Percentiles rank a stretch among this genome's conserved stretches.
These are phyloP conservation scores for Peribatodes rhomboidaria DNA, from an alignment of 2,888 invertebrate species.

Conservation along the genomic window DNA sequence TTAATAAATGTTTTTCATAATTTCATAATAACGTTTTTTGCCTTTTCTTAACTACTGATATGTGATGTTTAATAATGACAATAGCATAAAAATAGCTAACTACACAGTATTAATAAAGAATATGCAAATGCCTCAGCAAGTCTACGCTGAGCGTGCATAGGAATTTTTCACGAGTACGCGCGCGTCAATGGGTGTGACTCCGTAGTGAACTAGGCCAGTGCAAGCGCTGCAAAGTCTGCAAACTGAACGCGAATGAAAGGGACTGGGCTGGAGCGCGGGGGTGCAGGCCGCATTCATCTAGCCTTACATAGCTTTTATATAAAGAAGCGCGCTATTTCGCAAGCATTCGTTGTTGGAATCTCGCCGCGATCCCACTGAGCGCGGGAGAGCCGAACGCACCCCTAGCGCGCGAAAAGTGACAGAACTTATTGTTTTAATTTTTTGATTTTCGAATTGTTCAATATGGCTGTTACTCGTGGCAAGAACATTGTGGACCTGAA, in stretches of 20 bases:
- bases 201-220: constrained; percentile 43
- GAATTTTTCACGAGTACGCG: neutral
- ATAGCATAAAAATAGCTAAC: too few species aligned
- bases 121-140: neutral
- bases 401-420: constrained; percentile 75
- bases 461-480: constrained; percentile 81
- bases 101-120: neutral
- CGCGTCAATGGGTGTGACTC: constrained; percentile 4
- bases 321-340: constrained; percentile 79
- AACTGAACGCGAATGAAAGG: constrained; percentile 57
- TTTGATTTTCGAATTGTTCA: constrained; percentile 49
- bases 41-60: too few species aligned
- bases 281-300: constrained; percentile 60
- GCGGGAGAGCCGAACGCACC: constrained; percentile 71
- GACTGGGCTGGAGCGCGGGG: constrained; percentile 76
- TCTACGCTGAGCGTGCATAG: neutral
- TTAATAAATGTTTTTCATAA: too few species aligned
- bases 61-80: too few species aligned
- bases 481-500: constrained; percentile 77
- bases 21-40: too few species aligned
- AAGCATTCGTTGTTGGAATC: constrained; percentile 82
- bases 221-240: constrained; percentile 36
- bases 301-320: constrained; percentile 73
- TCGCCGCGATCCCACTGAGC: constrained; percentile 76
- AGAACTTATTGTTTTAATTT: constrained; percentile 63